A percentile compares a stretch with the other conserved stretches of the same genome.
These are phyloP conservation scores for Agonum fuliginosum DNA, from an alignment of 2,888 invertebrate species.

Conservation along the genomic window DNA sequence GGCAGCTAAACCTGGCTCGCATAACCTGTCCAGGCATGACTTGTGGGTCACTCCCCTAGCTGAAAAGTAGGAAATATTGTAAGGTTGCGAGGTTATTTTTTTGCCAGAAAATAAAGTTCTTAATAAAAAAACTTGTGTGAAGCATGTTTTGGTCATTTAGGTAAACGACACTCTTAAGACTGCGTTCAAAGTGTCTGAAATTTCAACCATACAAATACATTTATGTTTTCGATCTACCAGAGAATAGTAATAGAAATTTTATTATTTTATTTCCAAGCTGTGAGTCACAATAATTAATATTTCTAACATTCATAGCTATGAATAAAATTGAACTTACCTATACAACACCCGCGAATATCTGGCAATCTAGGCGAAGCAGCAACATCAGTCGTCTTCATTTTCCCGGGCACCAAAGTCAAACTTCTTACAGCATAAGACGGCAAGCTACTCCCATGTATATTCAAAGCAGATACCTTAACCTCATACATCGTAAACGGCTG, in stretches of 20 bases:
- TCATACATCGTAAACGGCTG: constrained; percentile 90
- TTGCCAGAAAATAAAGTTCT: no score
- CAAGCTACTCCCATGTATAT: constrained; percentile 85
- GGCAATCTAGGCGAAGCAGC: constrained; percentile 82
- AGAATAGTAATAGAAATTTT: no score
- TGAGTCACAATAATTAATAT: no score
- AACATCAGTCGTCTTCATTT: constrained; percentile 76
- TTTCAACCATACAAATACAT: no score
- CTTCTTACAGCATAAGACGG: constrained; percentile 84
- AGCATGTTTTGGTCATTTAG: no score
- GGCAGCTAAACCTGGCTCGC: constrained; percentile 79
- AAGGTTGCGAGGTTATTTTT: no score
- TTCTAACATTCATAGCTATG: no score
- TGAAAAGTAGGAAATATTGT: neutral
- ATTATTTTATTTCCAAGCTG: no score
- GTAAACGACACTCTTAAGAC: no score
- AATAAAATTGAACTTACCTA: neutral
- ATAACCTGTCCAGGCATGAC: constrained; percentile 85
- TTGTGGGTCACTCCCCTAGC: constrained; percentile 78
- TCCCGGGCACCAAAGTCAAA: constrained; percentile 81
- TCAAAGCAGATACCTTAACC: constrained; percentile 82
- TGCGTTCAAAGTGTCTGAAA: no score
- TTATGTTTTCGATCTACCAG: no score
- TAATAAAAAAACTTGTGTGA: no score
- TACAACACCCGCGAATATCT: constrained; percentile 75